Conservation (phyloP, 2,113 vertebrate genomes). For the Atlantisia rogersi region DNA sequence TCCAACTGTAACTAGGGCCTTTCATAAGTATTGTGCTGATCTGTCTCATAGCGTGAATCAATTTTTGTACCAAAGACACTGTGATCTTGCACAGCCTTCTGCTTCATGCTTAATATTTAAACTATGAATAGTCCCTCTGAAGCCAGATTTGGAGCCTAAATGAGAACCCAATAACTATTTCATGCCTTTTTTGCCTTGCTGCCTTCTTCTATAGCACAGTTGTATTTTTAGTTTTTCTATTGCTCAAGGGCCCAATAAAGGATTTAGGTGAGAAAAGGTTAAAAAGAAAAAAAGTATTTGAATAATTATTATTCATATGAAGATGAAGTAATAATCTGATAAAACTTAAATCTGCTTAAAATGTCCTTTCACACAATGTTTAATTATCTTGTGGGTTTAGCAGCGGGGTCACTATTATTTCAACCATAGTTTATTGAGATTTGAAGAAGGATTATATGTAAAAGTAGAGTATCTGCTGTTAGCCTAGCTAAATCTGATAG, state of each 20-base stretch:
- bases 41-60: background rate
- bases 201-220: background rate
- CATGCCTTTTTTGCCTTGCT: background rate
- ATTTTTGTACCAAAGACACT: background rate
- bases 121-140: conserved; percentile 11
- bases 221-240: background rate
- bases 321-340: conserved; percentile 26
- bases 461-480: background rate
- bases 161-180: conserved; percentile 1
- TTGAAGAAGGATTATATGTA: conserved; percentile 12
- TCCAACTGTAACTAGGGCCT: background rate
- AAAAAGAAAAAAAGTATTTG: background rate
- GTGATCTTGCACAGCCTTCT: background rate
- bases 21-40: background rate
- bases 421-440: conserved; percentile 20
- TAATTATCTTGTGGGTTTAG: conserved; percentile 47
- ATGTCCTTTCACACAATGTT: conserved; percentile 2
- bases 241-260: background rate
- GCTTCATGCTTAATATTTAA: background rate
- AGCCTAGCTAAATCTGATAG: background rate
- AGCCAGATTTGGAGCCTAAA: background rate
- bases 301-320: conserved; percentile 36
- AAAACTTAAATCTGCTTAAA: conserved; percentile 26
- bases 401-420: conserved; percentile 28
- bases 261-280: conserved; percentile 18